Evolutionary conservation across 1,140 invertebrate genomes (phyloP).

Genomic region (Heliconius congener): DNA sequence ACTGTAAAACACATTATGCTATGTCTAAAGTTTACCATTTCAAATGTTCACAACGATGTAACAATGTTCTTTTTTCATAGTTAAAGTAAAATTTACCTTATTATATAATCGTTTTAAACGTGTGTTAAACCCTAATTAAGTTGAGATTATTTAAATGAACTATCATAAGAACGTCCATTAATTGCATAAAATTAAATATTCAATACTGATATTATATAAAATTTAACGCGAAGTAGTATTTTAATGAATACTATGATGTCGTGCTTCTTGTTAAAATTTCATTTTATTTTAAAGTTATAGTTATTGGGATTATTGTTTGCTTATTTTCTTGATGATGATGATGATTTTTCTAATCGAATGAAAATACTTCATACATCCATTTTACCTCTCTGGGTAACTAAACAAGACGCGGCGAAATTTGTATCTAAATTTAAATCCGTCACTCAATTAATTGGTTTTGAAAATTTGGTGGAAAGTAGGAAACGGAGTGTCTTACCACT

Average conservation of each 20-base stretch:
- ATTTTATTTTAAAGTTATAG: neutral
- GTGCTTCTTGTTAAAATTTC: neutral
- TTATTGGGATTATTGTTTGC: neutral
- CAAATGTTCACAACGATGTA: too few species aligned
- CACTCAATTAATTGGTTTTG: too few species aligned
- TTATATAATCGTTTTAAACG: neutral
- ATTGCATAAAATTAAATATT: constrained; percentile 4
- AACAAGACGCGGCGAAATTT: too few species aligned
- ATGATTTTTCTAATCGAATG: too few species aligned
- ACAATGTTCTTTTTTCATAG: neutral
- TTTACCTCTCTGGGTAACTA: too few species aligned
- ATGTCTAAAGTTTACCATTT: neutral
- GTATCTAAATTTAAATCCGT: too few species aligned
- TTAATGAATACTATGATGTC: constrained; percentile 6
- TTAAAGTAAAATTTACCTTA: neutral
- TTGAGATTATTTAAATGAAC: neutral
- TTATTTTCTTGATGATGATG: neutral
- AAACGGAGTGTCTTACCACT: too few species aligned
- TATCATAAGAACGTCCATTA: constrained; percentile 10
- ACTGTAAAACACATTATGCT: neutral
- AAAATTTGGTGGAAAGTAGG: too few species aligned
- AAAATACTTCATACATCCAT: too few species aligned
- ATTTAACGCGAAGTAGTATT: neutral
- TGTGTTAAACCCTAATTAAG: neutral
- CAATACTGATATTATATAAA: constrained; percentile 9